A percentile compares a stretch with the other conserved stretches of the same genome.
phyloP scores from a whole-genome alignment of 1,140 invertebrate species.

The Papilio dardanus region DNA sequence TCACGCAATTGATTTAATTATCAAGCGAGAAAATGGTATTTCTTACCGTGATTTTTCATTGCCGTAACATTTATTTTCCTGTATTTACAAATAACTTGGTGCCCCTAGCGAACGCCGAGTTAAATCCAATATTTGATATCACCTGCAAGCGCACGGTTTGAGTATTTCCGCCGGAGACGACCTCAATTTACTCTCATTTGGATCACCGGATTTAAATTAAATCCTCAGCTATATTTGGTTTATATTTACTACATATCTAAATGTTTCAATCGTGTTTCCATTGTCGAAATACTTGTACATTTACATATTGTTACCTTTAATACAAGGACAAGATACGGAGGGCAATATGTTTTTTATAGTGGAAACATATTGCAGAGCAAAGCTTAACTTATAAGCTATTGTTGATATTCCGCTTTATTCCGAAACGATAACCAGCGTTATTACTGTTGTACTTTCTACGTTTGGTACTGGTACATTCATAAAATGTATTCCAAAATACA shows the following conservation, averaged over 20 bases:
- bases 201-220: slow-evolving; percentile 13
- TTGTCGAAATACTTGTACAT: neutral
- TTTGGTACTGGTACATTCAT: no score
- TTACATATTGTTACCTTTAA: neutral
- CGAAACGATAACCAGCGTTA: no score
- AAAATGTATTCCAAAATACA: no score
- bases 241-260: neutral
- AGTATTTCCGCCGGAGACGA: slow-evolving; percentile 23
- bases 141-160: slow-evolving; percentile 14
- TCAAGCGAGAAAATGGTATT: neutral
- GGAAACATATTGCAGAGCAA: neutral
- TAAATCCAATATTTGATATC: slow-evolving; percentile 33
- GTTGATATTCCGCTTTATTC: no score
- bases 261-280: neutral
- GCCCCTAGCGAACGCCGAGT: neutral
- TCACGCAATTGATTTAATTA: neutral
- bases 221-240: neutral
- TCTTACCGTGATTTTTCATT: neutral
- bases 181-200: slow-evolving; percentile 8
- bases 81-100: neutral
- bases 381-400: neutral
- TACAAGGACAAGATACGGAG: neutral
- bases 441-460: no score
- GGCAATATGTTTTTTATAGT: neutral
- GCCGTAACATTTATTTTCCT: neutral